Evolutionary conservation across 2,113 vertebrate genomes (phyloP).

Genomic region (Drymodes brunneopygia): DNA sequence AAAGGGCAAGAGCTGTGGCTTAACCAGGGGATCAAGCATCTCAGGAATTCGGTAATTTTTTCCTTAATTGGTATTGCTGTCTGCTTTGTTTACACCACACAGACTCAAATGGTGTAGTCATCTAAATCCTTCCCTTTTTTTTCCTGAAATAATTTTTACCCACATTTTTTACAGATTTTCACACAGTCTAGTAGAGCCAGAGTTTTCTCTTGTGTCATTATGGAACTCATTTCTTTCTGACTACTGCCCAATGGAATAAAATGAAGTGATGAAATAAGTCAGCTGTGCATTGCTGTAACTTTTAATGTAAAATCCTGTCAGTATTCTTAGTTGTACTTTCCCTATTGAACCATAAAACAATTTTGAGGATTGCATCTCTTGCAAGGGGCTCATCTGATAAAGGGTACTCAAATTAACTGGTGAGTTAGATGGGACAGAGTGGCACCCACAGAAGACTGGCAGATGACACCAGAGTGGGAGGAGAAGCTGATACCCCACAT

Average conservation of each 20-base stretch:
- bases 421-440: neutral
- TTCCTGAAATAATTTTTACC: neutral
- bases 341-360: neutral
- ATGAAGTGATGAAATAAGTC: neutral
- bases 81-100: neutral
- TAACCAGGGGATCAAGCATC: neutral
- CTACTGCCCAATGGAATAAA: neutral
- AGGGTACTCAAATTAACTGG: neutral
- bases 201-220: neutral
- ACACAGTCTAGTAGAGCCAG: neutral
- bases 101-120: neutral
- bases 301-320: neutral
- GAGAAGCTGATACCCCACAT: neutral
- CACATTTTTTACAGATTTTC: neutral
- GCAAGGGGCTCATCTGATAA: neutral
- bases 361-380: neutral
- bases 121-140: neutral
- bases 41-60: neutral
- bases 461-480: neutral
- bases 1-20: neutral
- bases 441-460: neutral
- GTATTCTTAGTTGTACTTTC: neutral
- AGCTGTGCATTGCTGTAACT: neutral
- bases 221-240: neutral
- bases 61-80: neutral